Conservation (phyloP, 2,888 invertebrate genomes). For the Lutraria lutraria region DNA sequence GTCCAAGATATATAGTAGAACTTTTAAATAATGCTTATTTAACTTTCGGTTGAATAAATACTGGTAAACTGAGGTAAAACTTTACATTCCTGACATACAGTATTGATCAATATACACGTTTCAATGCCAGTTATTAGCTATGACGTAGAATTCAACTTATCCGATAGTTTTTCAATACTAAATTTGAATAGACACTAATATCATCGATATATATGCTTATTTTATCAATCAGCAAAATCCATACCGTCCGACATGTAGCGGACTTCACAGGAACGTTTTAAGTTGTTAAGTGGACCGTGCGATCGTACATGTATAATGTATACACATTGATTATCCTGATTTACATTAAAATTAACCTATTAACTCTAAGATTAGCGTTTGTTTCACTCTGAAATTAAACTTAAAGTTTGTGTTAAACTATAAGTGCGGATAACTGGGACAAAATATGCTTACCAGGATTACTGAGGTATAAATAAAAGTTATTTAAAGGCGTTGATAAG, state of each 20-base stretch:
- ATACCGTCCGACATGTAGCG: background rate
- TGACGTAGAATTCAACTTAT: background rate
- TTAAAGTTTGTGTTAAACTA: background rate
- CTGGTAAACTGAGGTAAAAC: background rate
- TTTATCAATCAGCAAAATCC: background rate
- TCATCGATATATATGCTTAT: background rate
- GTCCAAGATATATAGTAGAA: background rate
- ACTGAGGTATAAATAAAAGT: slow-evolving; percentile 34
- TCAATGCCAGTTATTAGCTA: background rate
- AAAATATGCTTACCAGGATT: slow-evolving; percentile 14
- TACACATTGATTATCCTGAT: background rate
- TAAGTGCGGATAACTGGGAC: slow-evolving; percentile 12
- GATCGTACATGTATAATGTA: background rate
- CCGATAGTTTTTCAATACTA: background rate
- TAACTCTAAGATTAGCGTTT: too few relatives aligned
- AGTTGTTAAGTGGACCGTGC: background rate
- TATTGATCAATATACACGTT: background rate
- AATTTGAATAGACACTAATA: background rate
- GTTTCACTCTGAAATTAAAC: too few relatives aligned
- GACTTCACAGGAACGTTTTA: background rate
- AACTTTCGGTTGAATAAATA: slow-evolving; percentile 13
- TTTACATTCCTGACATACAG: background rate
- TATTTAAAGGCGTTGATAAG: slow-evolving; percentile 31
- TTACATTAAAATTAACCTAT: too few relatives aligned
- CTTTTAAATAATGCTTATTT: background rate